Conservation (phyloP, 2,113 vertebrate genomes). For the Apistogramma diplotaenia region DNA sequence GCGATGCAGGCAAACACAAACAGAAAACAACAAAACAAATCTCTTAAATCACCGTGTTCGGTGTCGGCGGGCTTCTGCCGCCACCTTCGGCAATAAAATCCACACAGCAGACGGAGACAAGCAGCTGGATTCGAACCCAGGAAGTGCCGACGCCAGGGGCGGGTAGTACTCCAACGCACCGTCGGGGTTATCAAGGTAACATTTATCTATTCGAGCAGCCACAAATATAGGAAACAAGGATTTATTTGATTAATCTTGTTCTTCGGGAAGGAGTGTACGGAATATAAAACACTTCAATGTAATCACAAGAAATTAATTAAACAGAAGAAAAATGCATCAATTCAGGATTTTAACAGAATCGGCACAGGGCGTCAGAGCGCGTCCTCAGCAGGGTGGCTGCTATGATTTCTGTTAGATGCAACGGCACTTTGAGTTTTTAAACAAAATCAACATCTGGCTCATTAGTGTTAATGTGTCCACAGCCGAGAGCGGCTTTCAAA, state of each 20-base stretch:
- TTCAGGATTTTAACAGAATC: neutral
- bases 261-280: neutral
- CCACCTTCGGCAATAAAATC: neutral
- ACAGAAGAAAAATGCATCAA: neutral
- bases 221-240: neutral
- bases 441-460: neutral
- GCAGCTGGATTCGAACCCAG: neutral
- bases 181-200: neutral
- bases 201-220: neutral
- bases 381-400: neutral
- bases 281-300: neutral
- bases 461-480: neutral
- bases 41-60: neutral
- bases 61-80: neutral
- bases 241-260: neutral
- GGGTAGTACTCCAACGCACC: neutral
- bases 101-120: neutral
- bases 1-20: neutral
- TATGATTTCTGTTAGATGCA: neutral
- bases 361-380: neutral
- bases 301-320: neutral
- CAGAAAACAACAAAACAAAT: neutral
- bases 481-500: neutral
- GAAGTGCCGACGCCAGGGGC: neutral
- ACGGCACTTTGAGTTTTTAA: neutral